Evolutionary conservation across 2,113 vertebrate species (phyloP).

Genomic region (Thomomys bottae): DNA sequence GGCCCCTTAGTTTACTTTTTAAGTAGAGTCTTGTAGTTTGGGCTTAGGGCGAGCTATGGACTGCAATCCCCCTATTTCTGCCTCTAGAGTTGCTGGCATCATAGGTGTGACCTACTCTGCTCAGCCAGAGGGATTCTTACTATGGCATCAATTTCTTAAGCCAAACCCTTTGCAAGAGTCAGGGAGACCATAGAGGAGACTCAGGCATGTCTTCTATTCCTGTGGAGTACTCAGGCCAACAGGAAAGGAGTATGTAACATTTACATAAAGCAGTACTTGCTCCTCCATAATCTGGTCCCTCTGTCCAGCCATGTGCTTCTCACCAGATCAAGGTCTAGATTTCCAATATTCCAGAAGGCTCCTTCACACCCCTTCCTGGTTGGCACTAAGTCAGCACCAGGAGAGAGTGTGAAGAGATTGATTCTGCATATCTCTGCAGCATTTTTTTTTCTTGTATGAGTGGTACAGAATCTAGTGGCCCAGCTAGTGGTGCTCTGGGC

Average conservation of each 20-base stretch:
- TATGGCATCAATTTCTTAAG: neutral
- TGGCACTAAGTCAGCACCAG: neutral
- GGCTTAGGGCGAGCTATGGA: too few relatives aligned
- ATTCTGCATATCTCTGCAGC: neutral
- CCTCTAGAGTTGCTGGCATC: too few relatives aligned
- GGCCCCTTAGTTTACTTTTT: too few relatives aligned
- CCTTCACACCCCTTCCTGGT: neutral
- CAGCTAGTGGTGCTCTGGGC: too few relatives aligned
- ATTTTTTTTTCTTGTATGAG: neutral
- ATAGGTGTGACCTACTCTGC: too few relatives aligned
- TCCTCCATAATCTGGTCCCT: too few relatives aligned
- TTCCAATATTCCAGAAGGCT: neutral
- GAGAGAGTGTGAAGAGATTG: too few relatives aligned
- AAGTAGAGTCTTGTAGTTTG: too few relatives aligned
- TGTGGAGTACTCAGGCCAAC: neutral
- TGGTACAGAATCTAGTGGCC: neutral
- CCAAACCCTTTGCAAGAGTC: neutral
- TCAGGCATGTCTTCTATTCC: neutral
- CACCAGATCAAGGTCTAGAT: neutral
- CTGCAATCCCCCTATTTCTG: too few relatives aligned
- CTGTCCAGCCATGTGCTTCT: neutral
- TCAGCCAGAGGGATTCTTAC: neutral
- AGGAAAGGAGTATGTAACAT: neutral
- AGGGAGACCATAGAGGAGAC: neutral
- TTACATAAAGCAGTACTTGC: rapidly evolving